A percentile compares a stretch with the other conserved stretches of the same genome.
Evolutionary conservation across 64 coral and sea anemone species (phyloP).

Genomic region (Exaiptasia diaphana): DNA sequence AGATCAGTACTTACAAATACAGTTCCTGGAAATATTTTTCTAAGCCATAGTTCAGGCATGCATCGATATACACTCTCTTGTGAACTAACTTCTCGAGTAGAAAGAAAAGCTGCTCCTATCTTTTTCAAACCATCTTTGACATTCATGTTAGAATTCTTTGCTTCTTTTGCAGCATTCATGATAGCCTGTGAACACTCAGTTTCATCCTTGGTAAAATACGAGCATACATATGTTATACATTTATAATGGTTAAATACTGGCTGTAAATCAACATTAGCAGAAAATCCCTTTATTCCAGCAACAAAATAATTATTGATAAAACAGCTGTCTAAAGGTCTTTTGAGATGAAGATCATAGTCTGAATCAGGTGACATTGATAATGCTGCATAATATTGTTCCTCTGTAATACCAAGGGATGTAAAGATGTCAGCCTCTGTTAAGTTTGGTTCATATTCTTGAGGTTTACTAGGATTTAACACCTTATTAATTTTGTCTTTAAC

Average conservation of each 20-base stretch:
- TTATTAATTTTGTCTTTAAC: constrained; percentile 14
- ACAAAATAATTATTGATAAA: constrained; percentile 36
- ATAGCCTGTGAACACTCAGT: not conserved
- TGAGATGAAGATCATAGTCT: constrained; percentile 6
- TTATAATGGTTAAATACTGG: constrained; percentile 37
- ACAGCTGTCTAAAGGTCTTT: constrained; percentile 14
- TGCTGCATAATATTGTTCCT: constrained; percentile 19
- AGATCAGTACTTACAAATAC: constrained; percentile 63
- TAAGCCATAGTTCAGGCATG: constrained; percentile 1
- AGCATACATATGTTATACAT: constrained; percentile 30
- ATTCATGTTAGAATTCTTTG: not conserved
- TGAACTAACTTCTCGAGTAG: not conserved
- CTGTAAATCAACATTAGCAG: constrained; percentile 17
- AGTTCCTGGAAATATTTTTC: constrained; percentile 42
- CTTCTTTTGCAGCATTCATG: not conserved
- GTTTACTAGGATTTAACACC: constrained; percentile 33
- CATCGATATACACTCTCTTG: not conserved
- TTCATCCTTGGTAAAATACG: constrained; percentile 39
- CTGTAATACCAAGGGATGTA: constrained; percentile 24
- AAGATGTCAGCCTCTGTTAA: constrained; percentile 14
- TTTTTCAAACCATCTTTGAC: not conserved
- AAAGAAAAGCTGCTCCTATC: not conserved
- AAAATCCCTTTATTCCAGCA: constrained; percentile 23
- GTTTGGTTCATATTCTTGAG: constrained; percentile 20
- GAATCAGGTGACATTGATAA: constrained; percentile 28